Evolutionary conservation across 1,140 invertebrate genomes (phyloP).

Genomic region (Hermetia illucens): DNA sequence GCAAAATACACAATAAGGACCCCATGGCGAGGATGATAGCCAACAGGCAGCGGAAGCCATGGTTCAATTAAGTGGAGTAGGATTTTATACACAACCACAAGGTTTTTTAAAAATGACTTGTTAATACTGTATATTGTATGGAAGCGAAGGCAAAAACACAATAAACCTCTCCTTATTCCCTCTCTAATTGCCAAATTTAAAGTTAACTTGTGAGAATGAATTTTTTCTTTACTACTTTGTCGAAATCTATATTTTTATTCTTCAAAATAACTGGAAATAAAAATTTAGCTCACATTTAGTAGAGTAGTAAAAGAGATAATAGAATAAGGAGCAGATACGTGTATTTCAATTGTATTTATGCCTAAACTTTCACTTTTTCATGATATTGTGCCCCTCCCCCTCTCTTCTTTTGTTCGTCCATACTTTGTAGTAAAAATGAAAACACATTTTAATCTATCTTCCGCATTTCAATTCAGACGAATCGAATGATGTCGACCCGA

Average conservation of each 20-base stretch:
- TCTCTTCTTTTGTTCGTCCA: too few relatives aligned
- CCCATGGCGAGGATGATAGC: slow-evolving; percentile 50
- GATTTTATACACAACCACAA: slow-evolving; percentile 47
- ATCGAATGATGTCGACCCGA: slow-evolving; percentile 65
- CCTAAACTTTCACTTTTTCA: too few relatives aligned
- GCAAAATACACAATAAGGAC: too few relatives aligned
- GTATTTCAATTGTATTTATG: too few relatives aligned
- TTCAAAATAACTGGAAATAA: too few relatives aligned
- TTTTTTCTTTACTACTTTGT: not conserved
- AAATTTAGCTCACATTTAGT: too few relatives aligned
- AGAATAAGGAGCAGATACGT: too few relatives aligned
- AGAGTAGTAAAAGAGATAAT: too few relatives aligned
- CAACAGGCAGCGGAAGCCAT: slow-evolving; percentile 73
- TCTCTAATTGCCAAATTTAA: slow-evolving; percentile 8
- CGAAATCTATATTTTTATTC: not conserved
- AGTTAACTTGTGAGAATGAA: slow-evolving; percentile 11
- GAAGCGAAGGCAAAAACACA: not conserved
- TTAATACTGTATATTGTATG: slow-evolving; percentile 2
- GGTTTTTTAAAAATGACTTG: slow-evolving; percentile 13
- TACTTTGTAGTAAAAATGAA: too few relatives aligned
- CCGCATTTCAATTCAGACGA: slow-evolving; percentile 39
- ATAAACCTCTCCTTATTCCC: not conserved
- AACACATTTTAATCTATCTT: too few relatives aligned
- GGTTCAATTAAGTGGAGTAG: slow-evolving; percentile 65
- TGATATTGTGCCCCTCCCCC: too few relatives aligned